Evolutionary conservation across 2,113 vertebrate species (phyloP).

Genomic region (Megaleporinus macrocephalus): DNA sequence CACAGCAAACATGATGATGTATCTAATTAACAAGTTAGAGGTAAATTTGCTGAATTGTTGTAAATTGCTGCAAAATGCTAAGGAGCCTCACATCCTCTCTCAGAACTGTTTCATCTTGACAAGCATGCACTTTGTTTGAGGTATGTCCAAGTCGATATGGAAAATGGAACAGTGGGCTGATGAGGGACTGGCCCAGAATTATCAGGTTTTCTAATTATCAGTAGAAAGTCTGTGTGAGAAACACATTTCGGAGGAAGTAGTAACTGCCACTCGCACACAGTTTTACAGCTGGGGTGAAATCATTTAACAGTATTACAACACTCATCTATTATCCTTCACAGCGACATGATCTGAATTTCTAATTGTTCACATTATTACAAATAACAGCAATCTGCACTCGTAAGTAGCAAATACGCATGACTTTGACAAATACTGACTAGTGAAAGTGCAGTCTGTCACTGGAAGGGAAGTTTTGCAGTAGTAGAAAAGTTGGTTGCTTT

Average conservation of each 20-base stretch:
- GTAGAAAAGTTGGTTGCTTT: background rate
- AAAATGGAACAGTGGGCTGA: background rate
- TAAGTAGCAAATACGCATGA: background rate
- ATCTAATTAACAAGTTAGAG: background rate
- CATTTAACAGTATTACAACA: background rate
- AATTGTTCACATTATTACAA: conserved; percentile 10
- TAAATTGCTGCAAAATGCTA: conserved; percentile 27
- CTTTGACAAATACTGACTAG: background rate
- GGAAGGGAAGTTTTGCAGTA: background rate
- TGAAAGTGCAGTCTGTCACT: background rate
- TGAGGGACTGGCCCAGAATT: background rate
- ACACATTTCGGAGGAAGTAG: background rate
- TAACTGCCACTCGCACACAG: conserved; percentile 1
- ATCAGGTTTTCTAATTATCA: background rate
- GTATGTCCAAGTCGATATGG: background rate
- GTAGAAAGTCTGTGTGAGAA: background rate
- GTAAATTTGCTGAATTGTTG: conserved; percentile 41
- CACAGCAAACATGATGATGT: conserved; percentile 41
- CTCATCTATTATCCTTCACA: background rate
- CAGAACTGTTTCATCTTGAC: background rate
- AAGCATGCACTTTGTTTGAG: background rate
- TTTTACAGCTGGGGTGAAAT: background rate
- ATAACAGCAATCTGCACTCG: background rate
- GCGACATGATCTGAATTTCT: background rate
- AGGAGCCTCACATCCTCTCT: background rate